Evolutionary conservation across 2,888 invertebrate genomes (phyloP).

Genomic region (Microctonus aethiopoides): DNA sequence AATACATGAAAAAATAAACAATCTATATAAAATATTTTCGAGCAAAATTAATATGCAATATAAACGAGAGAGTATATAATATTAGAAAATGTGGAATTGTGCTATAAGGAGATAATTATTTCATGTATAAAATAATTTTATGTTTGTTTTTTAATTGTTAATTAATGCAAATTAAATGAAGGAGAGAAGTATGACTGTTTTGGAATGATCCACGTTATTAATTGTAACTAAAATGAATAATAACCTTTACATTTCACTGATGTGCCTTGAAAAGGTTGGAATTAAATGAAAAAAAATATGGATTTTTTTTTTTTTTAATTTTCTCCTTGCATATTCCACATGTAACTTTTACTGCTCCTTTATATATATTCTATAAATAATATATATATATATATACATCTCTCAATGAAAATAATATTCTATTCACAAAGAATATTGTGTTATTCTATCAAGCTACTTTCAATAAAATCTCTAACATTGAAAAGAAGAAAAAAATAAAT

Average conservation of each 20-base stretch:
- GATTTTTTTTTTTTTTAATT: not conserved
- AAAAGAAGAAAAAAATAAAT: not conserved
- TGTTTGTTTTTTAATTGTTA: slow-evolving; percentile 5
- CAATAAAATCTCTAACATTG: not conserved
- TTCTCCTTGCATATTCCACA: not conserved
- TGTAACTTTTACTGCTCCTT: not conserved
- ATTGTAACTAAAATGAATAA: slow-evolving; percentile 10
- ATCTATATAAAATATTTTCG: not conserved
- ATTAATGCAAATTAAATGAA: not conserved
- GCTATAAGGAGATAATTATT: not conserved
- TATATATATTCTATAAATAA: not conserved
- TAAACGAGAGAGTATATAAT: not conserved
- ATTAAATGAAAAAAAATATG: slow-evolving; percentile 8
- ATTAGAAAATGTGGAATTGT: not conserved
- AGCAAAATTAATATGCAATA: not conserved
- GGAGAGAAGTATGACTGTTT: slow-evolving; percentile 10
- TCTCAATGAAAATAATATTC: not conserved
- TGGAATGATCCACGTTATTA: slow-evolving; percentile 4
- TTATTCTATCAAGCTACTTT: not conserved
- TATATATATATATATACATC: too few species aligned
- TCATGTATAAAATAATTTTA: not conserved
- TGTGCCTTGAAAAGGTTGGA: slow-evolving; percentile 28
- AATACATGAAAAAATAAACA: slow-evolving; percentile 13
- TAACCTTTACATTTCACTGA: slow-evolving; percentile 29
- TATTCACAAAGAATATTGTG: not conserved